A percentile compares a stretch with the other conserved stretches of the same genome.
Conservation (phyloP, 2,113 vertebrate species). For the Promerops cafer region DNA sequence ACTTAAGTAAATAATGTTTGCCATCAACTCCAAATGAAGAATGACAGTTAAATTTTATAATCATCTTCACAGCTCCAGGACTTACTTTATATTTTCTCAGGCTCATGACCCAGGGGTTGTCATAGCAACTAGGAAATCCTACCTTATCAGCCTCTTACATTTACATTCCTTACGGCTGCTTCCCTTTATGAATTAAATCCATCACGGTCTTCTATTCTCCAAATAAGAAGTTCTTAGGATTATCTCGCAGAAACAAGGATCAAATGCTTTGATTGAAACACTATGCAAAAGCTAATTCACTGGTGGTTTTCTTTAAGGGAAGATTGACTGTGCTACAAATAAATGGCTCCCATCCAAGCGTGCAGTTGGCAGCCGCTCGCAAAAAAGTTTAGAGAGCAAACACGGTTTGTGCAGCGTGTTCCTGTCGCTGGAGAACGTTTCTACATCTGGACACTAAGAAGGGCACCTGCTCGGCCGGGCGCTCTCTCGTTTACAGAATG, state of each 20-base stretch:
- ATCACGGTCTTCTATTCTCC: conserved; percentile 78
- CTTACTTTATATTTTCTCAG: conserved; percentile 80
- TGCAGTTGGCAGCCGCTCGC: conserved; percentile 3
- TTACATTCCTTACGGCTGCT: conserved; percentile 79
- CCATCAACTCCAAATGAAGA: conserved; percentile 86
- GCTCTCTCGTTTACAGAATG: background rate
- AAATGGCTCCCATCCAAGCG: conserved; percentile 65
- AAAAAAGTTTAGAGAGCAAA: background rate
- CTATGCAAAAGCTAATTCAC: conserved; percentile 75
- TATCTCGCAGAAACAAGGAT: conserved; percentile 82
- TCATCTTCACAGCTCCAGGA: conserved; percentile 84
- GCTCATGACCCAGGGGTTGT: conserved; percentile 86
- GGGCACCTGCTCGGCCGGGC: fast-evolving
- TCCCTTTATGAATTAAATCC: conserved; percentile 83
- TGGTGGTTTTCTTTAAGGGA: conserved; percentile 64
- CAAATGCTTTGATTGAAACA: conserved; percentile 80
- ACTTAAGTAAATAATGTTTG: conserved; percentile 82
- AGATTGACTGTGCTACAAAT: conserved; percentile 63
- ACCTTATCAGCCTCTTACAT: conserved; percentile 82
- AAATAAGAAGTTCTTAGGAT: conserved; percentile 81
- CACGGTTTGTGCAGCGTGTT: background rate
- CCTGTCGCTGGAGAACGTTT: background rate
- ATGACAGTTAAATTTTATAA: conserved; percentile 90
- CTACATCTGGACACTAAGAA: background rate
- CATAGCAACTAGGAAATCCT: conserved; percentile 88